Conservation (phyloP, 2,797 vertebrate species). For the Sandelia bainsii region DNA sequence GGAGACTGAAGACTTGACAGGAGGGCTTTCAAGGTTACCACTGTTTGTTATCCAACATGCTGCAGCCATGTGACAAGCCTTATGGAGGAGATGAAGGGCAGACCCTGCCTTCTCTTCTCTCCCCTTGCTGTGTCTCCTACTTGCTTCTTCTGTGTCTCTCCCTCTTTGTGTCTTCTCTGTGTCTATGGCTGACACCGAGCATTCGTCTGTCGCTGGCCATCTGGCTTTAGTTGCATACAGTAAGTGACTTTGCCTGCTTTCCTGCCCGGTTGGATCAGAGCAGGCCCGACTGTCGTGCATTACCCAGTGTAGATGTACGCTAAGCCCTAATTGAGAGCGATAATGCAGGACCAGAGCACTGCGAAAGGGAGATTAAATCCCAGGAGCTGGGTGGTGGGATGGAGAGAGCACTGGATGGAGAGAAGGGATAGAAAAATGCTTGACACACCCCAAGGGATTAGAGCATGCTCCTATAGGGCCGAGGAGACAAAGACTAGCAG, state of each 20-base stretch:
- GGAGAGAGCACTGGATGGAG: constrained; percentile 58
- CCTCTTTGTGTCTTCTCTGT: constrained; percentile 32
- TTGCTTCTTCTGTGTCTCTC: constrained; percentile 26
- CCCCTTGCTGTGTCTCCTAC: constrained; percentile 27
- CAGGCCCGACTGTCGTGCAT: constrained; percentile 72
- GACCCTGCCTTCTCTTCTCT: constrained; percentile 38
- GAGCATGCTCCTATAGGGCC: constrained; percentile 45
- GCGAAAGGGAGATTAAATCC: constrained; percentile 75
- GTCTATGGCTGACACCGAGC: constrained; percentile 50
- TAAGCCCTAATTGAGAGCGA: constrained; percentile 82
- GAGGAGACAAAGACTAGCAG: constrained; percentile 68
- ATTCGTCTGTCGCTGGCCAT: constrained; percentile 73
- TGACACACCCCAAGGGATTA: constrained; percentile 79
- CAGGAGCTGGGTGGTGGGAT: constrained; percentile 69
- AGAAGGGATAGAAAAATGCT: constrained; percentile 68
- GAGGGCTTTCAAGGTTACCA: constrained; percentile 69
- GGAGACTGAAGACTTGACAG: constrained; percentile 35
- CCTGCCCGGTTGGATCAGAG: constrained; percentile 61
- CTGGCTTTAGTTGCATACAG: constrained; percentile 70
- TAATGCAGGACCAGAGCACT: constrained; percentile 75
- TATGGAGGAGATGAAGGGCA: constrained; percentile 59
- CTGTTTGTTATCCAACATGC: constrained; percentile 66
- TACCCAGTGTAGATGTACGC: constrained; percentile 78
- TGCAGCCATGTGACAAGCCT: constrained; percentile 55
- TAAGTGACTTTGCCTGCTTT: constrained; percentile 76